Base-by-base conservation (phyloP, 2,113 vertebrate species). In the Phrynosoma blainvillii region DNA sequence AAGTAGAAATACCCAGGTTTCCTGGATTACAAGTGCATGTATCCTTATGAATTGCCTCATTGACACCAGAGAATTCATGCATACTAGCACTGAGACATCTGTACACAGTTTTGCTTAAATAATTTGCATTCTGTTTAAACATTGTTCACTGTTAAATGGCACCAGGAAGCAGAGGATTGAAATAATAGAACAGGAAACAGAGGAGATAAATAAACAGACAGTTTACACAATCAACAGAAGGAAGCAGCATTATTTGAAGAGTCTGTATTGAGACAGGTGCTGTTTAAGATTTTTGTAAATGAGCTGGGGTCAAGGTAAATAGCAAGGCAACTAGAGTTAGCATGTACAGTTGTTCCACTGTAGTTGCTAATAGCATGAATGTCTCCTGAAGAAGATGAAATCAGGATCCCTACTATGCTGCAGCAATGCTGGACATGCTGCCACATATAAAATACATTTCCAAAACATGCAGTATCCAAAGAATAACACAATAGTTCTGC, bases 1-100 rank as follows among this genome's bases (percentile, higher is more conserved):
- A 52, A 54, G 81, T 71, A 91, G 71, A 91, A 88, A 89, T 65
- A 89, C 5, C 3, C 85, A 21, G 91, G 91, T 42, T 82, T 84
- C 32, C 1, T 88, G 16, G 68, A 87, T 0, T 71, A 76, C 8
- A 62, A 32, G 86, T 87, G 14, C 56, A 66, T 76, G 16, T 52
- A 86, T 85, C 71, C 36, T 66, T 47, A 75, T 85, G 75, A 75
- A 82, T 76, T 30, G n/a, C 20, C n/a, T 4, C 2, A 10, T 83
- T 86, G 47, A 18, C 5, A 66, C 36, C 79, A 65, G 66, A 23
- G 56, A 89, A 89, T 54, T 16, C 18, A 73, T 82, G 81, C 1
- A 77, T 40, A 32, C 86, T 89, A 76, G 84, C 47, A 40, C 0
- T 36, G 8, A 87, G 85, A 82, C 0, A 89, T 68, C 73, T 89